A percentile compares a stretch with the other conserved stretches of the same genome.
Conservation (phyloP, 2,113 vertebrate species). For the Vicugna pacos region DNA sequence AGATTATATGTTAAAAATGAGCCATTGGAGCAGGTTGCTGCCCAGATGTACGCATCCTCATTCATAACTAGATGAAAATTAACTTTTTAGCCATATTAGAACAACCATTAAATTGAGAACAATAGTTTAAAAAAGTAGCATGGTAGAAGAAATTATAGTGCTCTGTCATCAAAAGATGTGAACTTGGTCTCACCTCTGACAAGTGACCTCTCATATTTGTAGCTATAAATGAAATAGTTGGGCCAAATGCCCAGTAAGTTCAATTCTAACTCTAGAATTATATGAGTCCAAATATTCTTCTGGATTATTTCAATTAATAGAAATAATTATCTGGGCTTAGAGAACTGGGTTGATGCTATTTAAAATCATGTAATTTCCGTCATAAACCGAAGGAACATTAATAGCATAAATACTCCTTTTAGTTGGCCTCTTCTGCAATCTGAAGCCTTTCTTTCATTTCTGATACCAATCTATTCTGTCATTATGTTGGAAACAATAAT, state of each 20-base stretch:
- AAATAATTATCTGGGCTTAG: not conserved
- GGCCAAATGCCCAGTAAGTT: not conserved
- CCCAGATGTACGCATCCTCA: not conserved
- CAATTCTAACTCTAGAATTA: not conserved
- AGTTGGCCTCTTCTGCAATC: not conserved
- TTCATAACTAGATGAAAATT: not conserved
- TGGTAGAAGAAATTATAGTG: not conserved
- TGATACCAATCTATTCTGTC: not conserved
- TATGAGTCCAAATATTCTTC: not conserved
- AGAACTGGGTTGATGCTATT: not conserved
- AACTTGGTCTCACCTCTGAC: not conserved
- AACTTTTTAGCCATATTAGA: not conserved
- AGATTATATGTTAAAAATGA: slow-evolving; percentile 40
- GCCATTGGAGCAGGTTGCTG: not conserved
- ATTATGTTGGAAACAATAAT: not conserved
- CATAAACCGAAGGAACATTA: not conserved
- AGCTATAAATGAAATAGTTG: not conserved
- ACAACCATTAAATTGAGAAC: not conserved
- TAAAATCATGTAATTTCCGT: not conserved
- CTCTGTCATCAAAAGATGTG: not conserved
- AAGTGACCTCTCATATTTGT: not conserved
- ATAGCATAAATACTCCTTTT: not conserved
- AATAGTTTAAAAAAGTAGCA: not conserved
- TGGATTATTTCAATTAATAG: not conserved
- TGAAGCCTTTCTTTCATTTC: slow-evolving; percentile 33